Base-by-base conservation (phyloP, 2,797 vertebrate genomes). In the Acipenser ruthenus region DNA sequence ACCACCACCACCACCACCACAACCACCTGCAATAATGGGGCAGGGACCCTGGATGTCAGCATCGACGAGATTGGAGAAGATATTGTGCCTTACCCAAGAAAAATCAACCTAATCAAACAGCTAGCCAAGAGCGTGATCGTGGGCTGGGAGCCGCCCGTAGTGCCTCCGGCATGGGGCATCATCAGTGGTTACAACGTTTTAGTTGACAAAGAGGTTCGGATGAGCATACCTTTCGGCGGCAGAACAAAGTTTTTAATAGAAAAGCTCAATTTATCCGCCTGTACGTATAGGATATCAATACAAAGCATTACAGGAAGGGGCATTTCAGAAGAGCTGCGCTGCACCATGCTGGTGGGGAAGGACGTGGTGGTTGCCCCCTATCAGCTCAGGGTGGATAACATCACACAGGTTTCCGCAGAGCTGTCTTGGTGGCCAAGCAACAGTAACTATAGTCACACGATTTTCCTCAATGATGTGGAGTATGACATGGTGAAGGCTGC, bases 111-210 rank as follows among this genome's bases (percentile, higher is more conserved):
- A 78, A 99, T 99, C 68, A 99, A 99, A 80, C 97, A 99, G 78
- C 90, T 99, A 66, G 96, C 96, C 88, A 97, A 95, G 90, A 98
- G 95, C 75, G 93, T 97, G 66, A 99, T 99, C 73, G 91, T 99
- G 82, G 93, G 93, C 86, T 99, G 97, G 97, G 97, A 99, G 76
- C 88, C 95, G 2, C 94, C 96, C 0, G 86, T 93, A n/a, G 86
- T 97, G 80, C 94, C 95, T 5, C 95, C 93, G 0, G 90, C 93
- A 65, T 95, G 95, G 95, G 94, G 94, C 55, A 76, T 92, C 7
- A 82, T 97, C 79, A 94, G 85, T 75, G 91, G 94, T 84, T 99
- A 99, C 88, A 95, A 93, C 10, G 91, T 99, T 61, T 85, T 94
- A 78, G 95, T 99, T 77, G 94, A 97, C 80, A 91, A 90, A 74